These are phyloP conservation scores for Hemiprocne comata DNA, from an alignment of 2,113 vertebrate species.

Conservation along the genomic window DNA sequence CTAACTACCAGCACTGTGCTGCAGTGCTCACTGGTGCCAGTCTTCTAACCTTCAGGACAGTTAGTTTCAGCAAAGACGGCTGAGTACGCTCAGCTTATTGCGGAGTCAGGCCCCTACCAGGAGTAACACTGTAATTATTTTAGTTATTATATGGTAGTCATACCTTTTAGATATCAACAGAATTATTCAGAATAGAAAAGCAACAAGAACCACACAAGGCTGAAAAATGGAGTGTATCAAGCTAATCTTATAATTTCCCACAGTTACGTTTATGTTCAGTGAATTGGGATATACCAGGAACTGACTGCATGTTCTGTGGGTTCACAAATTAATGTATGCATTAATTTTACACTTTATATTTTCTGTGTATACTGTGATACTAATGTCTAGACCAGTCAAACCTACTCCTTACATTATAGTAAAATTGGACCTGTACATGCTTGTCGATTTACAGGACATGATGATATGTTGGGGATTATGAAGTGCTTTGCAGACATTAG, in stretches of 20 bases:
- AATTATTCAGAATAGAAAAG: neutral
- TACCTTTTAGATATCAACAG: neutral
- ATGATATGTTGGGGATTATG: neutral
- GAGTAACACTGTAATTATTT: neutral
- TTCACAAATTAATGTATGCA: neutral
- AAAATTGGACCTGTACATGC: neutral
- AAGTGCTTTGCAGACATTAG: neutral
- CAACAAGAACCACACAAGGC: neutral
- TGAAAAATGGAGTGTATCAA: neutral
- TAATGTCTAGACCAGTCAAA: neutral
- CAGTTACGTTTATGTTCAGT: neutral
- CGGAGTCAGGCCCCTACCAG: neutral
- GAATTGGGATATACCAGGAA: neutral
- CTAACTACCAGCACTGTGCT: neutral
- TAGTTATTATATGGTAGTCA: neutral
- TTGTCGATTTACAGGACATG: neutral
- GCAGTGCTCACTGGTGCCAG: neutral
- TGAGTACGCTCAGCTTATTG: neutral
- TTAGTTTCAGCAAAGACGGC: neutral
- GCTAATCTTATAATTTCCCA: neutral
- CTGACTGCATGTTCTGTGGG: neutral
- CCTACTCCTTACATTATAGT: neutral
- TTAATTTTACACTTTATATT: neutral
- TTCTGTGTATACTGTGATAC: fast-evolving
- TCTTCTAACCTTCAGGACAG: neutral